These are phyloP conservation scores for Mola mola DNA, from an alignment of 2,113 vertebrate species.

Conservation along the genomic window DNA sequence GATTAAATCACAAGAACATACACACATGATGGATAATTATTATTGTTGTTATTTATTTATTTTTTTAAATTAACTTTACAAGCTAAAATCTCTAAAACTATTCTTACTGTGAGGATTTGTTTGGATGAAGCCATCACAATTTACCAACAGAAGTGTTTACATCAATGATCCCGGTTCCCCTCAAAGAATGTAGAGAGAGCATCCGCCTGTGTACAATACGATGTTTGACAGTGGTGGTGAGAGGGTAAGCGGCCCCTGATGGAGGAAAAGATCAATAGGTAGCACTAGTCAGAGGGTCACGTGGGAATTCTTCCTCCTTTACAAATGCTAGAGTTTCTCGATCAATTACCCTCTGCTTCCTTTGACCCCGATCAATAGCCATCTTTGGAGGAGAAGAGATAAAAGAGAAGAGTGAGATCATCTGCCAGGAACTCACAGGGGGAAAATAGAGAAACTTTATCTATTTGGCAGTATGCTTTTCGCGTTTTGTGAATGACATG, in stretches of 20 bases:
- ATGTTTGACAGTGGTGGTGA: constrained; percentile 65
- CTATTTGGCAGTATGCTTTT: constrained; percentile 24
- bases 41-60: too few relatives aligned
- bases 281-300: constrained; percentile 45
- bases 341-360: constrained; percentile 69
- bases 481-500: background rate
- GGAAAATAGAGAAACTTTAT: constrained; percentile 33
- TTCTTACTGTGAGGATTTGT: background rate
- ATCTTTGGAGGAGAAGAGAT: constrained; percentile 69
- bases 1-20: background rate
- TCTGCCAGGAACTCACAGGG: constrained; percentile 40
- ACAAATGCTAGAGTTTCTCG: constrained; percentile 70
- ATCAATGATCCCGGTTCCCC: background rate
- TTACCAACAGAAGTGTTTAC: too few relatives aligned
- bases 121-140: background rate
- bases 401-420: constrained; percentile 71
- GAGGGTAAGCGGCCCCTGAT: constrained; percentile 65
- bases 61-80: too few relatives aligned
- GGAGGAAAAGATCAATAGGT: constrained; percentile 50
- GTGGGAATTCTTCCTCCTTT: constrained; percentile 62
- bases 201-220: constrained; percentile 39
- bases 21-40: background rate
- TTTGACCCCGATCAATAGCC: constrained; percentile 74
- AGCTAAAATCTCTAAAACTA: background rate
- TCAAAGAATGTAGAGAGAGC: background rate